Evolutionary conservation across 2,888 invertebrate species (phyloP).

Genomic region (Cataglyphis rosenhaueri): DNA sequence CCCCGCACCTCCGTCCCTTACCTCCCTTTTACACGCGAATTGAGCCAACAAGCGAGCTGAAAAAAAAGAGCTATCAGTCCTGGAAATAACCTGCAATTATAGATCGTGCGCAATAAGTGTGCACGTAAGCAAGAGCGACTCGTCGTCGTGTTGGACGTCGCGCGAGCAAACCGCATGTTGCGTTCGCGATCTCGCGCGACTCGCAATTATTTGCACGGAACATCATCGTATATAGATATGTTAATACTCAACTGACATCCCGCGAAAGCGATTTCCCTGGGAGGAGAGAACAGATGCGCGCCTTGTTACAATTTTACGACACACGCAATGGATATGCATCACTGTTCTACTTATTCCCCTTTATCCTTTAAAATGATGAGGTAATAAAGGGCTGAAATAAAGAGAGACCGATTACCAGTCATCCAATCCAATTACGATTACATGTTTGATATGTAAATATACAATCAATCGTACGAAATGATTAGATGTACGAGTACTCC

Average conservation of each 20-base stretch:
- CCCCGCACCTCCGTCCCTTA: not conserved
- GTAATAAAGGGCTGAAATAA: slow-evolving; percentile 1
- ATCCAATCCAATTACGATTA: not conserved
- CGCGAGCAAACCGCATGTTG: slow-evolving; percentile 28
- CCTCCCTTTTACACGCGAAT: slow-evolving; percentile 19
- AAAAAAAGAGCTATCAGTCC: slow-evolving; percentile 59
- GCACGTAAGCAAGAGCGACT: slow-evolving; percentile 64
- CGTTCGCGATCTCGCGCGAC: slow-evolving; percentile 39
- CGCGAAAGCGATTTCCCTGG: slow-evolving; percentile 46
- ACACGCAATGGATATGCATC: slow-evolving; percentile 32
- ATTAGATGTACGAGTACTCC: not conserved
- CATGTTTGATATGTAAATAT: not conserved
- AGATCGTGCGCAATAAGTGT: slow-evolving; percentile 60
- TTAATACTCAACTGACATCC: slow-evolving; percentile 52
- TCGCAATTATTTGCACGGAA: slow-evolving; percentile 67
- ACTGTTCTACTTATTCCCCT: slow-evolving; percentile 7
- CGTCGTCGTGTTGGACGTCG: slow-evolving; percentile 47
- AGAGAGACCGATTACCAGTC: not conserved
- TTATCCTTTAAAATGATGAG: not conserved
- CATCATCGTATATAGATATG: slow-evolving; percentile 21
- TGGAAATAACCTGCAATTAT: slow-evolving; percentile 63
- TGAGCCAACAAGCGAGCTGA: slow-evolving; percentile 40
- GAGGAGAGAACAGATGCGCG: slow-evolving; percentile 1
- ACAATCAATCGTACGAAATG: not conserved
- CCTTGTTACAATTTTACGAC: slow-evolving; percentile 26